Percentiles rank a stretch among this genome's conserved stretches.
phyloP scores from a whole-genome alignment of 2,797 vertebrate genomes.

The Manis javanica region DNA sequence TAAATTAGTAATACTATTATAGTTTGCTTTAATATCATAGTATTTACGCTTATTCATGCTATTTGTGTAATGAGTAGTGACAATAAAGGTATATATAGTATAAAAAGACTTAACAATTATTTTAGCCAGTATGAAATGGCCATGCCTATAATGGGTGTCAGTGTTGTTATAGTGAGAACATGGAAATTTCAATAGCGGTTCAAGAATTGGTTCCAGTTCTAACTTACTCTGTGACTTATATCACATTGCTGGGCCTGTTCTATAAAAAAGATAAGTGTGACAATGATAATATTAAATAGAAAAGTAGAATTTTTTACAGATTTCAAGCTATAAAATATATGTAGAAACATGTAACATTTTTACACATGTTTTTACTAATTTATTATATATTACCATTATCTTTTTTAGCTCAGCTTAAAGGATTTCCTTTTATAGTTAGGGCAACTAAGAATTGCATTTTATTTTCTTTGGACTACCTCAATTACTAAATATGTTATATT shows the following conservation, averaged over 20 bases:
- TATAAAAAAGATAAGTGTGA: neutral
- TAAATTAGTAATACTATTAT: neutral
- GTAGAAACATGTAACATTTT: neutral
- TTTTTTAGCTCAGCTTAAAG: neutral
- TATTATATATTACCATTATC: neutral
- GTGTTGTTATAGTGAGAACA: neutral
- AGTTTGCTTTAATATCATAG: neutral
- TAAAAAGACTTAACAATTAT: neutral
- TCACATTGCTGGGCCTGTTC: neutral
- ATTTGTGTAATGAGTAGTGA: neutral
- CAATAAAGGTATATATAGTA: neutral
- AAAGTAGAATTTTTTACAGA: neutral
- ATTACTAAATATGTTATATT: neutral
- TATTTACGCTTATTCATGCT: neutral
- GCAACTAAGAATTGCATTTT: neutral
- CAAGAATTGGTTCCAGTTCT: neutral
- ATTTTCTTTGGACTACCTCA: neutral
- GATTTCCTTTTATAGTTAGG: neutral
- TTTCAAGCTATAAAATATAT: neutral
- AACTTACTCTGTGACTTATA: neutral
- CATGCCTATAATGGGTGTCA: neutral
- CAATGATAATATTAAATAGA: neutral
- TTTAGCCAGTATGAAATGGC: neutral
- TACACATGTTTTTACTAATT: neutral
- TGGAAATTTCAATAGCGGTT: neutral